These are phyloP conservation scores for Sphaeramia orbicularis DNA, from an alignment of 2,797 vertebrate genomes.

Conservation along the genomic window DNA sequence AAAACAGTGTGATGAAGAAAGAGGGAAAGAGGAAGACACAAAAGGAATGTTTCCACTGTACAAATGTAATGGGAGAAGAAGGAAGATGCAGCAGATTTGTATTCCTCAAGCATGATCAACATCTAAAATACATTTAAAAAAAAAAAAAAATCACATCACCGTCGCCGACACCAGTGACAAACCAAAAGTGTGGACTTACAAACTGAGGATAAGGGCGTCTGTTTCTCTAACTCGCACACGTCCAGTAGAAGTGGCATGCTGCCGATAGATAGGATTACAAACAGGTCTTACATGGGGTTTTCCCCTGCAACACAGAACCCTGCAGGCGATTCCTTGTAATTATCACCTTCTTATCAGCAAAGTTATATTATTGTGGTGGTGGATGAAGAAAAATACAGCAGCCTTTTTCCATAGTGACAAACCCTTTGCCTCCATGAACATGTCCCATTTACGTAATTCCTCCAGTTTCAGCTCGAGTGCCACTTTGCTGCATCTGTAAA, in stretches of 20 bases:
- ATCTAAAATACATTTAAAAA: neutral
- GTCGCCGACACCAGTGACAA: conserved; percentile 17
- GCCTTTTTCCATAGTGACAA: conserved; percentile 20
- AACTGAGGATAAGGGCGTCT: conserved; percentile 12
- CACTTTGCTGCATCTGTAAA: conserved; percentile 66
- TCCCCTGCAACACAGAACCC: conserved; percentile 57
- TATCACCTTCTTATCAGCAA: conserved; percentile 60
- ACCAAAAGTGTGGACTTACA: conserved; percentile 14
- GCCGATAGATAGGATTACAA: conserved; percentile 61
- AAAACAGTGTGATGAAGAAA: conserved; percentile 59
- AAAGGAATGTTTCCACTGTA: conserved; percentile 72
- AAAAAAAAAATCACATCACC: neutral
- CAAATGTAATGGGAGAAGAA: conserved; percentile 29
- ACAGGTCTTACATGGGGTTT: conserved; percentile 73
- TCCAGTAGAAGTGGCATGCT: conserved; percentile 23
- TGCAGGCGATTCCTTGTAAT: conserved; percentile 44
- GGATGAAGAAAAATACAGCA: neutral
- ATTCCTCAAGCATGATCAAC: conserved; percentile 5
- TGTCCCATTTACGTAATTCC: conserved; percentile 35
- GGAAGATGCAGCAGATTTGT: conserved; percentile 28
- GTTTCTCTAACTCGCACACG: conserved; percentile 37
- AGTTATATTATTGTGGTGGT: conserved; percentile 17
- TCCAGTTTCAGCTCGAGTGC: conserved; percentile 32
- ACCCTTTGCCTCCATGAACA: conserved; percentile 9
- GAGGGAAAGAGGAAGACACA: conserved; percentile 56